Base-by-base conservation (phyloP, 2,797 vertebrate species). In the Sebastiscus albofasciatus region DNA sequence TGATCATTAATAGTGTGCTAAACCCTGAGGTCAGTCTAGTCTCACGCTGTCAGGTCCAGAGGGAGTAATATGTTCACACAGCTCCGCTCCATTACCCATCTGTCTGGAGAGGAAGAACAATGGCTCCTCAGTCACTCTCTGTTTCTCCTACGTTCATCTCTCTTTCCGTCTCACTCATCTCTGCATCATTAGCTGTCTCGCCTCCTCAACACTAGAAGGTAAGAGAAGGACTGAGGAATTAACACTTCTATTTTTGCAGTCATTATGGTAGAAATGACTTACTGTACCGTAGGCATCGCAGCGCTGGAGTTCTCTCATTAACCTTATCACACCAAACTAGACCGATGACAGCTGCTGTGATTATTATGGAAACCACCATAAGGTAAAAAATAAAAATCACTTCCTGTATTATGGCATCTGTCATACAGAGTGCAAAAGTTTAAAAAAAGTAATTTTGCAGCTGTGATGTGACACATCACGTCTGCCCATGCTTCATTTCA, bases 61-160 rank as follows among this genome's bases (percentile, higher is more conserved):
- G 83, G 91, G 91, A 88, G 72, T 90, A 87, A 90, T 80, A 75
- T 72, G 84, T 90, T 92, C 88, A 85, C 82, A 85, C 67, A 71
- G 90, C 83, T 90, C 83, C 77, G 89, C 89, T 91, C 94, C 93
- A 95, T 96, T 95, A 94, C 80, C 80, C 89, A 29, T 87, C 90
- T 87, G 89, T 88, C 84, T 79, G 74, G 14, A 82, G 80, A 84
- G 82, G 79, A 80, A 80, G 83, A 88, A 80, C 90, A 68, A 88
- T 72, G 81, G 67, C 72, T 84, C 87, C 62, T 79, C 78, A 54
- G 54, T 86, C 83, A 66, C 71, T 72, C 36, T 42, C 36, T 42
- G 4, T 75, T 74, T 70, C 75, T 68, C 73, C 36, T 33, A 24
- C 36, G 22, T 7, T 79, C 67, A 52, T 68, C 62, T 72, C 67